Conservation (phyloP, 2,888 invertebrate species). For the Trissoscelio sp. region DNA sequence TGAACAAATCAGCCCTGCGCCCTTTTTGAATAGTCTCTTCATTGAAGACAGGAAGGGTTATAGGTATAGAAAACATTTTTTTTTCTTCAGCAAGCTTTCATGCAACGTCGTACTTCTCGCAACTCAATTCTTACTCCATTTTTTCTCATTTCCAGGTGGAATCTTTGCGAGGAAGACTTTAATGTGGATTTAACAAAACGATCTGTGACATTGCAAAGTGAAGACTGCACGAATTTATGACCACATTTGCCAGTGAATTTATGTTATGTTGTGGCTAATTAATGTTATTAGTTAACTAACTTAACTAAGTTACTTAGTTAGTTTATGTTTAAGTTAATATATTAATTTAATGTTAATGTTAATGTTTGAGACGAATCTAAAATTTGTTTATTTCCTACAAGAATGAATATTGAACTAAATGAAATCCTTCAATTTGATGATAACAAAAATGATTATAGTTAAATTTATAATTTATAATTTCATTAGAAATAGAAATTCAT, state of each 20-base stretch:
- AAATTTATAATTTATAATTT: too few relatives aligned
- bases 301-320: background rate
- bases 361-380: too few relatives aligned
- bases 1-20: constrained; percentile 60
- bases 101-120: background rate
- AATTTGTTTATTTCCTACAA: too few relatives aligned
- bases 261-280: background rate
- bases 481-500: too few relatives aligned
- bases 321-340: background rate
- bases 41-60: constrained; percentile 79
- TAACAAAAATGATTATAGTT: too few relatives aligned
- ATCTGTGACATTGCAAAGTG: constrained; percentile 70
- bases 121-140: constrained; percentile 4
- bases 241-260: constrained; percentile 7
- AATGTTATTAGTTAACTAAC: background rate
- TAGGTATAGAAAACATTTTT: constrained; percentile 71
- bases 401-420: too few relatives aligned
- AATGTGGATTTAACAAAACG: constrained; percentile 70
- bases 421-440: too few relatives aligned
- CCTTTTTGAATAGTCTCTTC: constrained; percentile 75
- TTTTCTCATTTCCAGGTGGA: constrained; percentile 75
- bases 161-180: constrained; percentile 72
- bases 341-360: too few relatives aligned
- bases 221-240: constrained; percentile 62
- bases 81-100: background rate